A percentile compares a stretch with the other conserved stretches of the same genome.
phyloP scores from a whole-genome alignment of 1,140 invertebrate genomes.

The Aphelinus certus region DNA sequence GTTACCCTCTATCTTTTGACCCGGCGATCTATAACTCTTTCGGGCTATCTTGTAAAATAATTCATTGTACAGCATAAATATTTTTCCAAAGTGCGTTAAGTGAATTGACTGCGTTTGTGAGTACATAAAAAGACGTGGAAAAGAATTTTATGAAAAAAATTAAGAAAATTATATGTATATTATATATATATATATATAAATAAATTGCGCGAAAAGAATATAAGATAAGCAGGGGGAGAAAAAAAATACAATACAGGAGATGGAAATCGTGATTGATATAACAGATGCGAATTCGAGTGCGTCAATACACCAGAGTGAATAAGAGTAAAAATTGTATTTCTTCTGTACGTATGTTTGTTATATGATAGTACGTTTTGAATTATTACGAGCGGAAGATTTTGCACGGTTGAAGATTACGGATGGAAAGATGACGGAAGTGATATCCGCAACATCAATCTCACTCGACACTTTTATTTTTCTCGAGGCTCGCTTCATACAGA shows the following conservation, averaged over 20 bases:
- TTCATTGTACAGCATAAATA: conserved; percentile 60
- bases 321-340: conserved; percentile 46
- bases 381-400: conserved; percentile 15
- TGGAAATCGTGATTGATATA: conserved; percentile 13
- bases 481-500: not conserved
- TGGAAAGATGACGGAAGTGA: conserved; percentile 3
- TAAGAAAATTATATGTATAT: conserved; percentile 43
- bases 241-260: conserved; percentile 3
- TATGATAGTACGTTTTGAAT: not conserved
- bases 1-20: conserved; percentile 15
- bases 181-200: conserved; percentile 48
- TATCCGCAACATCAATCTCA: conserved; percentile 24
- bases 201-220: conserved; percentile 39
- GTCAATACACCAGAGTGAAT: conserved; percentile 22
- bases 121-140: conserved; percentile 13
- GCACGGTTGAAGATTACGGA: not conserved
- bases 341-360: conserved; percentile 46
- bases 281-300: conserved; percentile 6
- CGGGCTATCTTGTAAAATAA: conserved; percentile 55
- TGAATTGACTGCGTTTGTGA: conserved; percentile 47
- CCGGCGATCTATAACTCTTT: conserved; percentile 19
- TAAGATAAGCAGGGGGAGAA: conserved; percentile 35
- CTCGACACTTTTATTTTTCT: conserved; percentile 23
- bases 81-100: conserved; percentile 61
- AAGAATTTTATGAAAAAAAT: conserved; percentile 42